Conservation (phyloP, 1,140 invertebrate species). For the Eurosta solidaginis region DNA sequence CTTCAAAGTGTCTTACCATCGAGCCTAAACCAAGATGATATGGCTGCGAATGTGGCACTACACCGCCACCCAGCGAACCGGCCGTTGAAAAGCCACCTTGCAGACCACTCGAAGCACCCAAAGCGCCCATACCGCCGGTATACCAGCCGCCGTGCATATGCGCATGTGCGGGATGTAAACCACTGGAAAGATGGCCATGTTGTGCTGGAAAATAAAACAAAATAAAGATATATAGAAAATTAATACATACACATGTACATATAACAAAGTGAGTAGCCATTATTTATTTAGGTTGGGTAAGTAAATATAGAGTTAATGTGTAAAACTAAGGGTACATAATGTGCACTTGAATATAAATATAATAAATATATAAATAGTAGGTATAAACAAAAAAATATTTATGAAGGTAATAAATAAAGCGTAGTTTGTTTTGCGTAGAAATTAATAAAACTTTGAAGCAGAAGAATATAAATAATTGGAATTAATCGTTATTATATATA, state of each 20-base stretch:
- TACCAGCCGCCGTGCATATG: constrained; percentile 60
- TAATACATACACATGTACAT: neutral
- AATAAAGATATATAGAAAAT: neutral
- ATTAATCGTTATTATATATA: no score
- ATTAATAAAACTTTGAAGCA: no score
- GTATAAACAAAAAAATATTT: no score
- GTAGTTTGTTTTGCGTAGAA: no score
- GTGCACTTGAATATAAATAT: neutral
- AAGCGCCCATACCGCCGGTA: constrained; percentile 57
- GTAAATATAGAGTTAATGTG: neutral
- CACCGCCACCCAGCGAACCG: constrained; percentile 55
- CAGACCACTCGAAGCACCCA: constrained; percentile 58
- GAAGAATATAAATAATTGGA: no score
- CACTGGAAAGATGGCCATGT: constrained; percentile 60
- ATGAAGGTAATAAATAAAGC: no score
- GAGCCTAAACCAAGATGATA: constrained; percentile 59
- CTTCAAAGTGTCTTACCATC: constrained; percentile 48
- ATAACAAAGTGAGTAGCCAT: neutral
- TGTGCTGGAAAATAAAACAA: constrained; percentile 48
- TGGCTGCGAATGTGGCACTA: constrained; percentile 59
- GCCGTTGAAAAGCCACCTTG: constrained; percentile 59
- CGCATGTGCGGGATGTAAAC: constrained; percentile 60
- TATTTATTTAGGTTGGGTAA: neutral
- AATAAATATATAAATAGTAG: neutral
- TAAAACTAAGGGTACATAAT: no score